A percentile compares a stretch with the other conserved stretches of the same genome.
These are phyloP conservation scores for Spodoptera littoralis DNA, from an alignment of 2,888 invertebrate species.

Conservation along the genomic window DNA sequence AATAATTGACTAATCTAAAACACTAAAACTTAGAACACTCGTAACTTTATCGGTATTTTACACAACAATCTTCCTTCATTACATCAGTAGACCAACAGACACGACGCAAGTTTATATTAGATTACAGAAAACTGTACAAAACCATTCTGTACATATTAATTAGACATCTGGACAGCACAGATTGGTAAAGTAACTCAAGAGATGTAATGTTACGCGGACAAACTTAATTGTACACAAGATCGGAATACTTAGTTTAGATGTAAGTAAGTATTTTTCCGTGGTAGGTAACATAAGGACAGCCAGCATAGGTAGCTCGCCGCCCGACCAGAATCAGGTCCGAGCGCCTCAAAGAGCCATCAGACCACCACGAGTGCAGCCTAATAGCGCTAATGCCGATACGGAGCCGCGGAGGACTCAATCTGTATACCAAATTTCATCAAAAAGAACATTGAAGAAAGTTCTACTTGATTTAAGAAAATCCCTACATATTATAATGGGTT, in stretches of 20 bases:
- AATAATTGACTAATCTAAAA: not conserved
- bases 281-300: too few species aligned
- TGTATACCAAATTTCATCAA: too few species aligned
- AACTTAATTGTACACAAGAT: conserved; percentile 45
- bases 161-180: conserved; percentile 16
- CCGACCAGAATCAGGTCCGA: too few species aligned
- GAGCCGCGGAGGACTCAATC: too few species aligned
- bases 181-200: conserved; percentile 3
- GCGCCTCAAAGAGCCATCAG: too few species aligned
- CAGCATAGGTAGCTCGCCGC: too few species aligned
- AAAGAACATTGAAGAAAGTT: too few species aligned
- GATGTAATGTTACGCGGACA: conserved; percentile 34
- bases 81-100: conserved; percentile 27
- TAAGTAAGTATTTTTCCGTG: too few species aligned
- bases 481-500: too few species aligned
- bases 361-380: too few species aligned
- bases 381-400: too few species aligned
- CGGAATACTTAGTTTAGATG: conserved; percentile 30
- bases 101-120: conserved; percentile 1
- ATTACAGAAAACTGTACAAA: conserved; percentile 33
- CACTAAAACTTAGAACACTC: conserved; percentile 11
- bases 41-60: not conserved
- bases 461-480: too few species aligned
- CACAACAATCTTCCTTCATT: conserved; percentile 21
- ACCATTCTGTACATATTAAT: conserved; percentile 46